phyloP scores from a whole-genome alignment of 2,113 vertebrate genomes.

The Eulacestoma nigropectus region DNA sequence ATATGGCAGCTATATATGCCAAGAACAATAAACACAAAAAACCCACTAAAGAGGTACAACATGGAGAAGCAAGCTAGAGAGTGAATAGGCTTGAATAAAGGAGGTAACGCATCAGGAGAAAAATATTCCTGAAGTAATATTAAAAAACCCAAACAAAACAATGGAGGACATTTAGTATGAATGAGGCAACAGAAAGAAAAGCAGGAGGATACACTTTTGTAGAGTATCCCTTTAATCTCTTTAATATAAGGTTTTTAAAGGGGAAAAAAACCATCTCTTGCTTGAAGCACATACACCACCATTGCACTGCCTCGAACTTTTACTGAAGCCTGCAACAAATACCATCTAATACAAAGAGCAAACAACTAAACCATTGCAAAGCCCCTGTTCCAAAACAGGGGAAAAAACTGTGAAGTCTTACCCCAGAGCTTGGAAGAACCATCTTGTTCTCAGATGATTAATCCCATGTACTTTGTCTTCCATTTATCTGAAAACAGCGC shows the following conservation, averaged over 20 bases:
- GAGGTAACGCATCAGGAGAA: not conserved
- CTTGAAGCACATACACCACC: not conserved
- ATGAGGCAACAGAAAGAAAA: not conserved
- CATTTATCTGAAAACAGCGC: not conserved
- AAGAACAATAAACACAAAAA: not conserved
- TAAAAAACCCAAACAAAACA: not conserved
- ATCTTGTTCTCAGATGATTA: not conserved
- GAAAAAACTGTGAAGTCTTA: not conserved
- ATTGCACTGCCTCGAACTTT: not conserved
- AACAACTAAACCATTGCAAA: not conserved
- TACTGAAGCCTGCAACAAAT: not conserved
- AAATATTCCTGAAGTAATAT: not conserved
- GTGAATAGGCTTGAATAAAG: not conserved
- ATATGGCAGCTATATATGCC: not conserved
- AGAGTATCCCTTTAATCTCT: not conserved
- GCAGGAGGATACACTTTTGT: not conserved
- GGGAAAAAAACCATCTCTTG: not conserved
- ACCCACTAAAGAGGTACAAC: not conserved
- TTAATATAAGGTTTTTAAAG: not conserved
- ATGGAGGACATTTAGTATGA: not conserved
- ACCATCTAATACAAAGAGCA: not conserved
- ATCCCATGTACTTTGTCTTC: not conserved
- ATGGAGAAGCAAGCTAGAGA: not conserved
- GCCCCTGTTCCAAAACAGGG: not conserved
- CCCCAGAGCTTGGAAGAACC: not conserved